Conservation (phyloP, 2,888 invertebrate species). For the Nomada lathburiana region DNA sequence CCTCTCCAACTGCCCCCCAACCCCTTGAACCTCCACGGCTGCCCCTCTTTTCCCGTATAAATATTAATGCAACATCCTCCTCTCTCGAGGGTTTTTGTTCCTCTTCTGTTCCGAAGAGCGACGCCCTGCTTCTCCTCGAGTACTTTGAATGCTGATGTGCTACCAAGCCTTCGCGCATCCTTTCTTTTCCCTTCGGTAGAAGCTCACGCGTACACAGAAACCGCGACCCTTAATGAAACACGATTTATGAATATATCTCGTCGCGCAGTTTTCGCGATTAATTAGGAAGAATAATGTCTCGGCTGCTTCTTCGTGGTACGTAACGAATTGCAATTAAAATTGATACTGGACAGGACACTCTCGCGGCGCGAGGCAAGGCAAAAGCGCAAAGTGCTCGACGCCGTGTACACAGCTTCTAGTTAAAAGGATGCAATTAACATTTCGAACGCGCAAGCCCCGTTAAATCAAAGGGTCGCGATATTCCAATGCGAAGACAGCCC, state of each 20-base stretch:
- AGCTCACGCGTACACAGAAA: constrained; percentile 57
- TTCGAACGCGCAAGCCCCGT: background rate
- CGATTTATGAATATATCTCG: constrained; percentile 78
- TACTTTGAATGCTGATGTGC: constrained; percentile 85
- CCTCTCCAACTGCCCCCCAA: constrained; percentile 58
- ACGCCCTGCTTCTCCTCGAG: constrained; percentile 75
- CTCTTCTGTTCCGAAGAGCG: constrained; percentile 74
- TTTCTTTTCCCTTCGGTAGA: constrained; percentile 26
- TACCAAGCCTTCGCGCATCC: constrained; percentile 63
- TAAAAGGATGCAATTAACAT: constrained; percentile 24
- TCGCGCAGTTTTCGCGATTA: background rate
- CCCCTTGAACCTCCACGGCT: constrained; percentile 68
- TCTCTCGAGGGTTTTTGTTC: constrained; percentile 83
- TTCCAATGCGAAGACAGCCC: constrained; percentile 54
- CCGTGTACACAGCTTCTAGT: background rate
- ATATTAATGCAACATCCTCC: constrained; percentile 85
- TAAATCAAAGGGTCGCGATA: constrained; percentile 35
- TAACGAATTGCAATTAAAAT: background rate
- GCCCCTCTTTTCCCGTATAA: constrained; percentile 82
- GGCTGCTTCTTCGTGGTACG: constrained; percentile 11
- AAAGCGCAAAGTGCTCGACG: no score
- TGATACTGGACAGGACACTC: no score
- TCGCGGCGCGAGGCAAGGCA: no score
- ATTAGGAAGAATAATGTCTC: background rate
- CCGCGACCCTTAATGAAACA: constrained; percentile 80